Base-by-base conservation (phyloP, 2,888 invertebrate genomes). In the Cheilosia scutellata region DNA sequence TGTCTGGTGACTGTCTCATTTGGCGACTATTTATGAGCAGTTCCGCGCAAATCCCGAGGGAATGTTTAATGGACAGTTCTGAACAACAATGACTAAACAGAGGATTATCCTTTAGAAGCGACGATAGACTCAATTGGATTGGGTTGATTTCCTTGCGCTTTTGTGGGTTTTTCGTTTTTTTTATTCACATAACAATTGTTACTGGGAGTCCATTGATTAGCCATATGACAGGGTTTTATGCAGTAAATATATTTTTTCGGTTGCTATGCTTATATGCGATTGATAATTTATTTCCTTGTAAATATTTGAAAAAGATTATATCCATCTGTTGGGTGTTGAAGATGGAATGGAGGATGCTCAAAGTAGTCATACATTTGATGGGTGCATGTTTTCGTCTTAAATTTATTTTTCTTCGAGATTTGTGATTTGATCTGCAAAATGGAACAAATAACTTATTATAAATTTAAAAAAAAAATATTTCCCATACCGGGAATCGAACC, bases 401-500 rank as follows among this genome's bases (percentile, higher is more conserved):
- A 11, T 4, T 0, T 33, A 7, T 33, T 33, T 7, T 33, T 33
- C 9, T 9, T 3, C 2, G 9, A 9, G 2, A 33, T 7, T 11
- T 11, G 37, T 11, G 37, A n/a, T n/a, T n/a, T n/a, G n/a, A n/a
- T n/a, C n/a, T n/a, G n/a, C n/a, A n/a, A n/a, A n/a, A n/a, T n/a
- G n/a, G n/a, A n/a, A n/a, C n/a, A n/a, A n/a, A n/a, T n/a, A n/a
- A n/a, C n/a, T n/a, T n/a, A n/a, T 31, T 0, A 31, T 25, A 51
- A 13, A n/a, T 49, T n/a, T 20, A 20, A 40, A 72, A 53, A 72
- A 75, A 75, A 51, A 66, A 25, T 33, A 60, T 4, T 78, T 78
- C 71, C 71, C 63, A 71, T 71, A 78, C 70, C 78, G 83, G 79
- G 74, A 83, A 83, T 79, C 79, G 83, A 83, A 79, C 74, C 79